Evolutionary conservation across 2,888 invertebrate genomes (phyloP), one percentile per base, ranked within the genome.

Genomic region (Cantharis flavilabris): DNA sequence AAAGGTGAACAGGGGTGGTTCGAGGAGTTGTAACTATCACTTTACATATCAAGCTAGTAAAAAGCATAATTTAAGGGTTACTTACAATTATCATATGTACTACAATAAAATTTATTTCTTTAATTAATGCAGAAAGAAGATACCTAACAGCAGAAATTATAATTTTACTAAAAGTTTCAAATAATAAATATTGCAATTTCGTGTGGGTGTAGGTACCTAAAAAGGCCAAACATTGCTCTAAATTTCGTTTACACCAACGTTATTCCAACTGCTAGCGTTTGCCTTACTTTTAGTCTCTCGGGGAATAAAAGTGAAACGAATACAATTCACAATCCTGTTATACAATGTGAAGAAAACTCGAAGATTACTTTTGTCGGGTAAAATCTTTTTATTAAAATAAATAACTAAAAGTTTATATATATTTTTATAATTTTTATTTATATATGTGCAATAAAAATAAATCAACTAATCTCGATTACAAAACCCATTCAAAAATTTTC

Each of bases 271-370:
- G 23, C 65, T 67, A 20, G 23, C 65, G 26, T 26, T 23, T 67
- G 20, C 26, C 26, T 23, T n/a, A 20, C 65, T 67, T 26, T 67
- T 64, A 70, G 23, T 69, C 69, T 30, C 73, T 70, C 14, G 70
- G 74, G 33, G 70, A 64, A 70, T 74, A 70, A 74, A 74, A 28
- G 28, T 62, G 67, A 70, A 63, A 28, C 63, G 64, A 74, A 63
- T 64, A 63, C 74, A 74, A 74, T 74, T 70, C 65, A 23, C 65
- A 49, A 49, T 49, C 49, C 49, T 49, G 49, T 49, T 49, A 49
- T 49, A 49, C 49, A 49, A 49, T 49, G 49, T 49, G 49, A 49
- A 49, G 49, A 49, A 49, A 49, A 49, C 49, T 49, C 49, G 49
- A 49, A 49, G 49, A 49, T 49, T 49, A n/a, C 49, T 49, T 49